phyloP scores from a whole-genome alignment of 1,140 invertebrate species.

The Euwallacea fornicatus region DNA sequence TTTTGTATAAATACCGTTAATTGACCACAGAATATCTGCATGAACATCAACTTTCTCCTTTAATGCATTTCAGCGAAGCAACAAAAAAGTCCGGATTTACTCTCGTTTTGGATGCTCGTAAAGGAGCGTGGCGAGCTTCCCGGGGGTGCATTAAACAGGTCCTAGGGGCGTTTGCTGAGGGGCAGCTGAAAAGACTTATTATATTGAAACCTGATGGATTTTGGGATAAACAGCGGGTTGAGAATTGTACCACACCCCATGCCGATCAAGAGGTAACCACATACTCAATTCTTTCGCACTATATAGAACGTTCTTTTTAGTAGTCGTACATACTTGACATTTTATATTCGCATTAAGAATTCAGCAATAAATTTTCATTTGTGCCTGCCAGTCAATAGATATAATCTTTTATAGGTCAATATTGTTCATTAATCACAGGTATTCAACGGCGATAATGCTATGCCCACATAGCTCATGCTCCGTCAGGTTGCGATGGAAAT shows the following conservation, averaged over 20 bases:
- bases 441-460: too few species aligned
- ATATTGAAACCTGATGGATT: conserved; percentile 70
- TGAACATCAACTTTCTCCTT: not conserved
- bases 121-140: conserved; percentile 64
- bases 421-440: too few species aligned
- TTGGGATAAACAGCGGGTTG: conserved; percentile 73
- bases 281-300: conserved; percentile 14
- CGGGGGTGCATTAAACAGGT: conserved; percentile 63
- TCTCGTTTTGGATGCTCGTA: conserved; percentile 66
- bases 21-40: too few species aligned
- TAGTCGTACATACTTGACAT: too few species aligned
- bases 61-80: conserved; percentile 36
- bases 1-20: not conserved
- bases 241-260: conserved; percentile 67
- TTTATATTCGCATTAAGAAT: too few species aligned
- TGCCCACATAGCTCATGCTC: too few species aligned
- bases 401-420: too few species aligned
- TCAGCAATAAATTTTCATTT: too few species aligned
- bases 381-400: too few species aligned
- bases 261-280: conserved; percentile 63
- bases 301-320: not conserved
- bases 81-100: conserved; percentile 56
- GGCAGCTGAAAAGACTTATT: conserved; percentile 60
- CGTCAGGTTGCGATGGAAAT: too few species aligned
- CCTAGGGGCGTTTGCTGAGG: conserved; percentile 57